Base-by-base conservation (phyloP, 2,113 vertebrate genomes). In the Synchiropus splendidus region DNA sequence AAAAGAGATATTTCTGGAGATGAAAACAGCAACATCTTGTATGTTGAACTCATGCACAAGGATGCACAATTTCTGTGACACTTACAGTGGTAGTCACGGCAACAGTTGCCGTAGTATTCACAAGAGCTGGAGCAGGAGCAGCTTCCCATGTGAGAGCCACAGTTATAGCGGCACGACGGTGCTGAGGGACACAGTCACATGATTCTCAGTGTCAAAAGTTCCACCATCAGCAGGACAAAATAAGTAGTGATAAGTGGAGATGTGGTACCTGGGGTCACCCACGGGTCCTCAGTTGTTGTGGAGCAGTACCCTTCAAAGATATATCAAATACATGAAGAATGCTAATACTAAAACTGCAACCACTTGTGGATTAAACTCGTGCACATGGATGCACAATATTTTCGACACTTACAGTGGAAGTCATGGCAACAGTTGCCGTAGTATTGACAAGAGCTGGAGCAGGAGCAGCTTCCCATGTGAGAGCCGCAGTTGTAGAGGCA, bases 121-220 rank as follows among this genome's bases (percentile, higher is more conserved):
- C 78, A 83, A 12, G 44, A 47, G 45, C 37, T 45, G 12, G 34
- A 4, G 48, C 78, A 83, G 46, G 80, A 79, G 37, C 78, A 78
- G 64, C 12, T 57, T 39, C 66, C 48, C 2, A 58, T 1, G 43
- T 51, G 0, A 0, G 0, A 0, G 2, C 67, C 67, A 10, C 79
- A 82, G 48, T 56, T 51, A 56, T 58, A 27, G 21, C 21, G 21
- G 8, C 21, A 27, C 21, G 21, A 27, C 21, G 4, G 21, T 8
- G 4, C 21, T 27, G 21, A 27, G 21, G 21, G 21, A 5, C n/a
- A n/a, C n/a, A n/a, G n/a, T 27, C 4, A 27, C 21, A 27, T 27
- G 21, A 5, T 27, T 27, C 21, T 27, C 21, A 27, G 21, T 27
- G 21, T 27, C 8, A 27, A 8, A 27, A 27, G n/a, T n/a, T n/a